Percentiles rank a stretch among this genome's conserved stretches.
Evolutionary conservation across 2,797 vertebrate species (phyloP).

Genomic region (Myotis findleyi): DNA sequence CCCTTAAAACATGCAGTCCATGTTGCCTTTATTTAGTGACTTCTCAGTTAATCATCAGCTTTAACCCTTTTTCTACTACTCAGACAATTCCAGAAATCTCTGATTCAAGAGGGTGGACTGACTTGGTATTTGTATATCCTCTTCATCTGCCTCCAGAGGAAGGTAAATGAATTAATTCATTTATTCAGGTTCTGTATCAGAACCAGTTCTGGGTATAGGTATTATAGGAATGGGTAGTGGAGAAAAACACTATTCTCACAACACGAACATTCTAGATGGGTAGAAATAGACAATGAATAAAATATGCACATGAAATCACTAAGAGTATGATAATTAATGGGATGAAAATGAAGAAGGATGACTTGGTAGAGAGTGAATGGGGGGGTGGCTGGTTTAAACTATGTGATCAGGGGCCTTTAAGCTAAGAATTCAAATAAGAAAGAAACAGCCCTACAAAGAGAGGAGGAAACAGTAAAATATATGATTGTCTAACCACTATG

Average conservation of each 20-base stretch:
- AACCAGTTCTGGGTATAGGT: background rate
- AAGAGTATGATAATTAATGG: background rate
- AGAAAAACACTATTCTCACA: background rate
- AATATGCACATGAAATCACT: background rate
- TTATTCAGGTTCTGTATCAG: background rate
- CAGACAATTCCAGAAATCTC: background rate
- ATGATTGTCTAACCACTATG: background rate
- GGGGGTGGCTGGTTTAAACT: background rate
- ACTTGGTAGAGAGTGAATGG: background rate
- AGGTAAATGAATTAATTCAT: background rate
- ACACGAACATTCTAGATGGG: background rate
- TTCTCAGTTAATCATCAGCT: background rate
- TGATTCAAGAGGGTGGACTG: background rate
- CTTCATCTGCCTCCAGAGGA: background rate
- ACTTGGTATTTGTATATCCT: background rate
- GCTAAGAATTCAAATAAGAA: background rate
- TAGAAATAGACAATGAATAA: background rate
- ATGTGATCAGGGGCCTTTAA: background rate
- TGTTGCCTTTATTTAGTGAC: constrained; percentile 32
- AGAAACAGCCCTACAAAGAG: background rate
- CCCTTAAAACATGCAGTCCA: background rate
- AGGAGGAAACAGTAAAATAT: background rate
- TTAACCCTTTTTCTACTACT: background rate
- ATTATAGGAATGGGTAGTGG: background rate
- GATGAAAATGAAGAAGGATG: background rate